A percentile compares a stretch with the other conserved stretches of the same genome.
These are phyloP conservation scores for Chesias legatella DNA, from an alignment of 2,888 invertebrate species.

Conservation along the genomic window DNA sequence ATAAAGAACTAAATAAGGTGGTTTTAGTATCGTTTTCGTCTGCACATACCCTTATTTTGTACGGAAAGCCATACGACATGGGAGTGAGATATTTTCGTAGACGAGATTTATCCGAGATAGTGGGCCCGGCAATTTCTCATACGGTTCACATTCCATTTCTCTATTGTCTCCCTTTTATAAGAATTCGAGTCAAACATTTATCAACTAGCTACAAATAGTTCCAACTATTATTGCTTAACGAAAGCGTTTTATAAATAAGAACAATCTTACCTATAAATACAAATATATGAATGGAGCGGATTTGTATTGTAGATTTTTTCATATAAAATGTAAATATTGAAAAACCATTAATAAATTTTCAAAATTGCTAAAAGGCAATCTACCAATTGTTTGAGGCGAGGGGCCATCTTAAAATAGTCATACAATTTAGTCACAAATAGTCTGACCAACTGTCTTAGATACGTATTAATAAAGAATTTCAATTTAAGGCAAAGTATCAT, in stretches of 20 bases:
- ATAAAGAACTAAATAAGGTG: too few species aligned
- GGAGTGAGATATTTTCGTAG: too few species aligned
- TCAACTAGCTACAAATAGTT: slow-evolving; percentile 49
- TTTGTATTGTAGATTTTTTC: slow-evolving; percentile 45
- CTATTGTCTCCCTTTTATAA: slow-evolving; percentile 28
- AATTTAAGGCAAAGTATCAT: too few species aligned
- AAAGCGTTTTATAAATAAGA: slow-evolving; percentile 53
- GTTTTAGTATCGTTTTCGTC: too few species aligned
- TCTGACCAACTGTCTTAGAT: too few species aligned
- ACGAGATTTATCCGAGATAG: not conserved
- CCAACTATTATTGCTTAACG: slow-evolving; percentile 53
- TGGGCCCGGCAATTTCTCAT: not conserved
- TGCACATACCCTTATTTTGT: too few species aligned
- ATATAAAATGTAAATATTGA: slow-evolving; percentile 49
- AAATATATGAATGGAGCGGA: slow-evolving; percentile 53
- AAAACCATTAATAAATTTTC: slow-evolving; percentile 40
- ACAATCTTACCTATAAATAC: slow-evolving; percentile 52
- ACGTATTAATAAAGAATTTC: too few species aligned
- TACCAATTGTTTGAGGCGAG: slow-evolving; percentile 6
- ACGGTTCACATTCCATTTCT: slow-evolving; percentile 10
- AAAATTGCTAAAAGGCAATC: slow-evolving; percentile 60
- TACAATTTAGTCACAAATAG: too few species aligned
- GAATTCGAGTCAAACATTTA: slow-evolving; percentile 46
- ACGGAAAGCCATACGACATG: too few species aligned
- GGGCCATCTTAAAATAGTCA: slow-evolving; percentile 16